Conservation (phyloP, 2,888 invertebrate species). For the Seladonia tumulorum region DNA sequence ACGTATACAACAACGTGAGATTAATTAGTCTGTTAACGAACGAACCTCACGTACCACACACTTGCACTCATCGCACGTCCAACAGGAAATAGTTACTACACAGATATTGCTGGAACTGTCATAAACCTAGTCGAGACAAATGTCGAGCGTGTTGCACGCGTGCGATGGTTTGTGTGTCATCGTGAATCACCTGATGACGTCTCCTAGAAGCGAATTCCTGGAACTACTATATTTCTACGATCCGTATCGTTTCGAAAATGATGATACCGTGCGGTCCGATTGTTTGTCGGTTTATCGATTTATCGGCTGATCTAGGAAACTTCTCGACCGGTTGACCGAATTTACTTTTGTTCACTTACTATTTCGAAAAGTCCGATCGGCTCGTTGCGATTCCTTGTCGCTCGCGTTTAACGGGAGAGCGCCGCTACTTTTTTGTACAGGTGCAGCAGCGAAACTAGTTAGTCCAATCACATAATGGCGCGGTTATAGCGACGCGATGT, state of each 20-base stretch:
- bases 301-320: not conserved
- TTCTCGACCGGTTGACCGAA: not conserved
- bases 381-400: not conserved
- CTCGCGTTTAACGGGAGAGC: not conserved
- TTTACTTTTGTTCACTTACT: slow-evolving; percentile 3
- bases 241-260: not conserved
- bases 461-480: slow-evolving; percentile 37
- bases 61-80: not conserved
- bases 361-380: not conserved
- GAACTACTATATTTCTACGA: slow-evolving; percentile 11
- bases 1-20: not conserved
- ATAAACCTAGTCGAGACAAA: not conserved
- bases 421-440: slow-evolving; percentile 1
- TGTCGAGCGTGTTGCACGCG: slow-evolving; percentile 27
- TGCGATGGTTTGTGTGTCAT: slow-evolving; percentile 56
- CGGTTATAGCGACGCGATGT: not conserved
- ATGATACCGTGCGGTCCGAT: not conserved
- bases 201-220: not conserved
- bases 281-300: not conserved
- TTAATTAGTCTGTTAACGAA: not conserved
- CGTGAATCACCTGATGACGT: slow-evolving; percentile 61
- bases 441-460: slow-evolving; percentile 4
- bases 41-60: not conserved
- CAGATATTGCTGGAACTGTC: not conserved
- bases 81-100: not conserved